A percentile compares a stretch with the other conserved stretches of the same genome.
These are phyloP conservation scores for Anguilla anguilla DNA, from an alignment of 2,797 vertebrate species.

Conservation along the genomic window DNA sequence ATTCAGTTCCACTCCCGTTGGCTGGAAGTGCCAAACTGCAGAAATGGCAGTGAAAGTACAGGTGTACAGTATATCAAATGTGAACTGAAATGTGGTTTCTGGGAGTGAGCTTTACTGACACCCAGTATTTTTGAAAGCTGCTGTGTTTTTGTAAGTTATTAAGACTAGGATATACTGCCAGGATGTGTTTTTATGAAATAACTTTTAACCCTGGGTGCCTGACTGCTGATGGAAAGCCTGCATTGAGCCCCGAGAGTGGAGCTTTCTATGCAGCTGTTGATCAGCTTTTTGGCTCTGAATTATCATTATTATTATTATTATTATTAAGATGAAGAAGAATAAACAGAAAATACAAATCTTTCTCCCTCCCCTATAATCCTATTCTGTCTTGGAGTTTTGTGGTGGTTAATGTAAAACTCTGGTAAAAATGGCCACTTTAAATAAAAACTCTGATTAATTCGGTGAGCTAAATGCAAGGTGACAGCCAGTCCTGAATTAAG, in stretches of 20 bases:
- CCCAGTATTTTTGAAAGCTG: background rate
- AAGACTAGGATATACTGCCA: background rate
- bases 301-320: background rate
- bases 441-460: constrained; percentile 6
- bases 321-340: too few relatives aligned
- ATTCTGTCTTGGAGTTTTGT: constrained; percentile 32
- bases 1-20: background rate
- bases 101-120: background rate
- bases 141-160: background rate
- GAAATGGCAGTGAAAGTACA: background rate
- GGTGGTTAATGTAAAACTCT: constrained; percentile 58
- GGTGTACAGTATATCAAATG: background rate
- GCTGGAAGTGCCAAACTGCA: background rate
- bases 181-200: background rate
- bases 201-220: background rate
- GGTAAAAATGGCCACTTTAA: background rate
- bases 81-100: background rate
- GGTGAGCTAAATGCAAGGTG: background rate
- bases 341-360: too few relatives aligned
- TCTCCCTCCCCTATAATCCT: background rate
- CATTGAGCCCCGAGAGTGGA: background rate
- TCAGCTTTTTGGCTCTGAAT: background rate
- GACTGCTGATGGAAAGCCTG: background rate
- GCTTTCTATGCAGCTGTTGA: background rate
- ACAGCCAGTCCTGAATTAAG: background rate